Evolutionary conservation across 2,113 vertebrate species (phyloP).

Genomic region (Pelecanus crispus): DNA sequence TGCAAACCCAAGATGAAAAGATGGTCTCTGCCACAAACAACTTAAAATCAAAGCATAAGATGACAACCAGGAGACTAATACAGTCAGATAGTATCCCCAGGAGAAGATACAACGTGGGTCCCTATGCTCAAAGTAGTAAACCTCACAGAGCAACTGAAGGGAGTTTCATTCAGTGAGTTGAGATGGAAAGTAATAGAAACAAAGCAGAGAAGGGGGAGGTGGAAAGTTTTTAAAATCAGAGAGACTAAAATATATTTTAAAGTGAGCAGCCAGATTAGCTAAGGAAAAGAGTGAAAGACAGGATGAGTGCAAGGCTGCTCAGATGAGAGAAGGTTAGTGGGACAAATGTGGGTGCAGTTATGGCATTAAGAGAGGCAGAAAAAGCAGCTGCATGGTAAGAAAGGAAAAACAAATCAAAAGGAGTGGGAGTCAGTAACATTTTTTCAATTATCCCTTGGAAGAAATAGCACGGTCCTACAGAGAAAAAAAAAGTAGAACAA

Average conservation of each 20-base stretch:
- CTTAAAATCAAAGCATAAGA: neutral
- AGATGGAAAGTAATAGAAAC: neutral
- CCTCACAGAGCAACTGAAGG: neutral
- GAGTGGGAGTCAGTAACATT: neutral
- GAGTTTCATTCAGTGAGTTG: neutral
- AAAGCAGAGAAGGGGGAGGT: neutral
- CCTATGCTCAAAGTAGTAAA: neutral
- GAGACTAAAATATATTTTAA: neutral
- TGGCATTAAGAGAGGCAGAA: neutral
- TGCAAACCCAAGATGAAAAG: neutral
- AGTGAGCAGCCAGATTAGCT: neutral
- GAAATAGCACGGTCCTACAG: neutral
- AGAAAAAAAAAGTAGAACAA: neutral
- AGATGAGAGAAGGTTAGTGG: neutral
- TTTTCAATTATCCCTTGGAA: neutral
- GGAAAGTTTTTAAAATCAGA: neutral
- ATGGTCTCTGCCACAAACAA: neutral
- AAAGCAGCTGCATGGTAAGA: neutral
- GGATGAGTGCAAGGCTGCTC: neutral
- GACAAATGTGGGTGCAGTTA: neutral
- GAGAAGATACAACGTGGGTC: neutral
- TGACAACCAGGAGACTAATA: neutral
- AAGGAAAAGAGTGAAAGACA: neutral
- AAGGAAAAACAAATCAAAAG: neutral
- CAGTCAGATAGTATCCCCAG: neutral